Evolutionary conservation across 2,113 vertebrate genomes (phyloP), one percentile per base, ranked within the genome.

Genomic region (Rhagologus leucostigma): DNA sequence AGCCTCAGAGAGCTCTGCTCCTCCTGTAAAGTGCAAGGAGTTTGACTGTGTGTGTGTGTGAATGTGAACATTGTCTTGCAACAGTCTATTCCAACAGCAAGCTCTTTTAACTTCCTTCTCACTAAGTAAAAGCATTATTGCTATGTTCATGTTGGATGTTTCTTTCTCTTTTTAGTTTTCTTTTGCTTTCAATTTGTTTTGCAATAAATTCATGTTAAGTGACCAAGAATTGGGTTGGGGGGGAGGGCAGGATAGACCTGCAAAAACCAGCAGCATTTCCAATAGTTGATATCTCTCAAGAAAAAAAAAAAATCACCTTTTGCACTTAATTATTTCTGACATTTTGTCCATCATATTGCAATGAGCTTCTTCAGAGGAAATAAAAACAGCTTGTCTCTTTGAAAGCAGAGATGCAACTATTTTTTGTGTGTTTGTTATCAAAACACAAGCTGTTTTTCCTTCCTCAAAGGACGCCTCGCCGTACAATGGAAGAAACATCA

Each of bases 401-500:
- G 96, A 97, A 97, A 97, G 76, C 26, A 86, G 93, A 93, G 96
- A 91, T 83, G 86, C 93, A 95, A 90, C 94, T 96, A 82, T 96
- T 96, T 96, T 91, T 86, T 93, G 57, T 60, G 77, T 95, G 82
- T 97, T 96, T 97, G 81, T 95, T 96, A 97, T 97, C 96, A 97
- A 96, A 96, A 97, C 94, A 96, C 97, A 97, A 97, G 96, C 95
- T 96, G 95, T 90, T 96, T 96, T 95, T 89, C 78, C 90, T 94
- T 91, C 84, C 96, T 97, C 96, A 95, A 95, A 97, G 91, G 95
- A 94, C 26, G 53, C 78, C 90, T 95, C 0, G 0, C 90, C 0
- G 56, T 95, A 96, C 96, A 97, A 96, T 97, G 94, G 93, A 93
- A 91, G 93, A 94, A 97, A 96, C 94, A 95, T 97, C 90, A 96